Evolutionary conservation across 2,113 vertebrate species (phyloP).

Genomic region (Phodopus roborovskii): DNA sequence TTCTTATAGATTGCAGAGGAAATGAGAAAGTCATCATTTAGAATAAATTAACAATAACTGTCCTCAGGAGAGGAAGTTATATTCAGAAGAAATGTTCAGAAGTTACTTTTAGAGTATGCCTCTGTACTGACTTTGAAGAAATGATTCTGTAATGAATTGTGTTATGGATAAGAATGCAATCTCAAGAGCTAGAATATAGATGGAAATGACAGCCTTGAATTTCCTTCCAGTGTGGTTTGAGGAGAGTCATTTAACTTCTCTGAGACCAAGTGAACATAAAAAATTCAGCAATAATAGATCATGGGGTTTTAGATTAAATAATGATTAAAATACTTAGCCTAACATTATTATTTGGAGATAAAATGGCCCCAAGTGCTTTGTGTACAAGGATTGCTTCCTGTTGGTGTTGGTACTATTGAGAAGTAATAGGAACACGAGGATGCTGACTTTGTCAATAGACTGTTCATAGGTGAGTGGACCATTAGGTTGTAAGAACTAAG

Average conservation of each 20-base stretch:
- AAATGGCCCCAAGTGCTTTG: background rate
- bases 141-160: background rate
- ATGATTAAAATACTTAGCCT: background rate
- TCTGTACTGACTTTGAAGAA: slow-evolving; percentile 9
- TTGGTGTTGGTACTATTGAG: background rate
- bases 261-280: background rate
- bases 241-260: background rate
- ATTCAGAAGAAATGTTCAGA: slow-evolving; percentile 19
- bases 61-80: slow-evolving; percentile 30
- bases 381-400: background rate
- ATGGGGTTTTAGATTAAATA: background rate
- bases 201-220: background rate
- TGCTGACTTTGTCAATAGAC: background rate
- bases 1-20: background rate
- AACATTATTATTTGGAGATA: background rate
- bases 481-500: background rate
- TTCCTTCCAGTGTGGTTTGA: background rate
- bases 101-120: background rate
- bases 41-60: slow-evolving; percentile 37
- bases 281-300: background rate
- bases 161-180: background rate
- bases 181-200: background rate
- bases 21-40: background rate
- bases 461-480: background rate
- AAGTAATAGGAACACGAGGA: background rate